Evolutionary conservation across 1,140 invertebrate genomes (phyloP).

Genomic region (Pseudobourletiella spinata): DNA sequence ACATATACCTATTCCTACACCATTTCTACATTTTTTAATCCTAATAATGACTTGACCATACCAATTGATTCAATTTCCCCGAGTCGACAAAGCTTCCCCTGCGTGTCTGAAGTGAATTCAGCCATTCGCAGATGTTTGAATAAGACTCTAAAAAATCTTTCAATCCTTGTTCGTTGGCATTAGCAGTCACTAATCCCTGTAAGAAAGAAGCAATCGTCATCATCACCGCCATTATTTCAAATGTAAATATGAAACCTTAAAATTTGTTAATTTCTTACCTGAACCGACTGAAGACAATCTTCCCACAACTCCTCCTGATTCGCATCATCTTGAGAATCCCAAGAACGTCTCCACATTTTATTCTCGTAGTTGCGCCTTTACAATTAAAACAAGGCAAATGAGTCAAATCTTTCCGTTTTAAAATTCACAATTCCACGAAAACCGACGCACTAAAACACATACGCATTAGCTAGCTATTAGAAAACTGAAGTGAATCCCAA

Average conservation of each 20-base stretch:
- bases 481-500: too few relatives aligned
- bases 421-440: too few relatives aligned
- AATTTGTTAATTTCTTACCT: too few relatives aligned
- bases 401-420: too few relatives aligned
- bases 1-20: too few relatives aligned
- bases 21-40: too few relatives aligned
- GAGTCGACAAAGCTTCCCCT: slow-evolving; percentile 23
- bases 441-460: too few relatives aligned
- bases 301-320: slow-evolving; percentile 30
- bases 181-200: slow-evolving; percentile 20
- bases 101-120: slow-evolving; percentile 27
- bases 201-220: not conserved
- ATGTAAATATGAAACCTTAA: too few relatives aligned
- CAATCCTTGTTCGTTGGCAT: slow-evolving; percentile 20
- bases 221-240: too few relatives aligned
- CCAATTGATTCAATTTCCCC: slow-evolving; percentile 15
- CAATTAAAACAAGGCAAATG: not conserved
- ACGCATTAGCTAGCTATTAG: too few relatives aligned
- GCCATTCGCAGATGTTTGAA: slow-evolving; percentile 24
- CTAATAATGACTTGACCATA: too few relatives aligned
- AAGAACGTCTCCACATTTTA: slow-evolving; percentile 33
- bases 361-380: slow-evolving; percentile 21
- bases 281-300: slow-evolving; percentile 27
- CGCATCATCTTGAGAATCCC: slow-evolving; percentile 29
- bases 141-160: slow-evolving; percentile 31